Evolutionary conservation across 30 jellyfish, hydroid and myxozoan genomes (phyloP).

Genomic region (Turritopsis dohrnii): DNA sequence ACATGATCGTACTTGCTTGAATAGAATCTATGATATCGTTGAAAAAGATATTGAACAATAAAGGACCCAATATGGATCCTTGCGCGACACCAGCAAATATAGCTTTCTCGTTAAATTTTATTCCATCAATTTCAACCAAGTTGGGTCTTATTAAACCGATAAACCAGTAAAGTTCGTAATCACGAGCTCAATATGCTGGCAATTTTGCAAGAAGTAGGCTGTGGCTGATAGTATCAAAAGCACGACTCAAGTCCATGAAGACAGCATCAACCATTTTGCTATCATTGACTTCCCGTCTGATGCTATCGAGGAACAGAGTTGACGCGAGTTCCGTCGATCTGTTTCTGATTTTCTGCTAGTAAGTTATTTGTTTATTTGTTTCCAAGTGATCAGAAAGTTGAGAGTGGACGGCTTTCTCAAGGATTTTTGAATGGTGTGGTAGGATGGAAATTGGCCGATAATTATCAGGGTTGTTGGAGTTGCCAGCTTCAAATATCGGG

Average conservation of each 20-base stretch:
- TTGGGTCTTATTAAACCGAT: not conserved
- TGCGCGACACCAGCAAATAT: not conserved
- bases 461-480: no score
- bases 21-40: conserved; percentile 34
- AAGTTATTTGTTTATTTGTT: no score
- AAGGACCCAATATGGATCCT: conserved; percentile 55
- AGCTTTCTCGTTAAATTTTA: not conserved
- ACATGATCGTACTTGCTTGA: conserved; percentile 27
- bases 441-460: no score
- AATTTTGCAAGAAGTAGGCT: not conserved
- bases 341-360: no score
- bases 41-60: conserved; percentile 31
- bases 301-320: no score
- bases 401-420: no score
- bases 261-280: no score
- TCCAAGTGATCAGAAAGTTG: no score
- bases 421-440: no score
- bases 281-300: no score
- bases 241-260: not conserved
- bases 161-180: not conserved
- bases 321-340: no score
- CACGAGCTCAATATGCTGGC: not conserved
- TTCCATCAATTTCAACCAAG: not conserved
- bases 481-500: no score
- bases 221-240: not conserved